Percentiles rank a stretch among this genome's conserved stretches.
phyloP scores from a whole-genome alignment of 1,140 invertebrate species.

The Physella acuta region DNA sequence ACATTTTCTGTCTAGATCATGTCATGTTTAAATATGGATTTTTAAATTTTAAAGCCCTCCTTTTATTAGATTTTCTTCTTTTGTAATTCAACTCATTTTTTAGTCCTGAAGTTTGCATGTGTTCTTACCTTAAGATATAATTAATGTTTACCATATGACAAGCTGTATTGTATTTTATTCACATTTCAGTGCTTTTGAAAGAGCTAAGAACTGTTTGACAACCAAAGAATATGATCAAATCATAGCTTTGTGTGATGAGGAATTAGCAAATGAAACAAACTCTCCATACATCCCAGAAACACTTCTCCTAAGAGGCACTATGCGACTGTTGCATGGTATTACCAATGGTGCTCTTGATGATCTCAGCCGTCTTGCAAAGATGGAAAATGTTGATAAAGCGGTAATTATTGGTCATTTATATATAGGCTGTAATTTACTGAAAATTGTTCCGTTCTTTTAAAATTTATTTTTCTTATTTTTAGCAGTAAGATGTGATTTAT shows the following conservation, averaged over 20 bases:
- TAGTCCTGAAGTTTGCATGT: too few relatives aligned
- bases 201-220: slow-evolving; percentile 70
- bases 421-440: too few relatives aligned
- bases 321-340: slow-evolving; percentile 76
- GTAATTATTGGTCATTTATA: slow-evolving; percentile 35
- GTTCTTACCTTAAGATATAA: too few relatives aligned
- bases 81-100: too few relatives aligned
- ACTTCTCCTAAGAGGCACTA: slow-evolving; percentile 77
- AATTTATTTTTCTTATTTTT: neutral
- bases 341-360: slow-evolving; percentile 73
- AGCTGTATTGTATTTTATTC: too few relatives aligned
- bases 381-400: slow-evolving; percentile 49
- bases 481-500: neutral
- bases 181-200: slow-evolving; percentile 57
- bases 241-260: slow-evolving; percentile 76
- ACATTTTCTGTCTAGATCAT: too few relatives aligned
- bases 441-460: neutral
- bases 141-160: too few relatives aligned
- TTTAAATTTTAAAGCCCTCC: too few relatives aligned
- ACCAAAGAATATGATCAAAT: slow-evolving; percentile 76
- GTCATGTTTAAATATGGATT: too few relatives aligned
- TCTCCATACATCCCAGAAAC: slow-evolving; percentile 68
- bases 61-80: too few relatives aligned
- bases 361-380: slow-evolving; percentile 61
- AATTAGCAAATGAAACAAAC: slow-evolving; percentile 66